A percentile compares a stretch with the other conserved stretches of the same genome.
These are phyloP conservation scores for Dinothrombium tinctorium DNA, from an alignment of 1,140 invertebrate genomes.

Conservation along the genomic window DNA sequence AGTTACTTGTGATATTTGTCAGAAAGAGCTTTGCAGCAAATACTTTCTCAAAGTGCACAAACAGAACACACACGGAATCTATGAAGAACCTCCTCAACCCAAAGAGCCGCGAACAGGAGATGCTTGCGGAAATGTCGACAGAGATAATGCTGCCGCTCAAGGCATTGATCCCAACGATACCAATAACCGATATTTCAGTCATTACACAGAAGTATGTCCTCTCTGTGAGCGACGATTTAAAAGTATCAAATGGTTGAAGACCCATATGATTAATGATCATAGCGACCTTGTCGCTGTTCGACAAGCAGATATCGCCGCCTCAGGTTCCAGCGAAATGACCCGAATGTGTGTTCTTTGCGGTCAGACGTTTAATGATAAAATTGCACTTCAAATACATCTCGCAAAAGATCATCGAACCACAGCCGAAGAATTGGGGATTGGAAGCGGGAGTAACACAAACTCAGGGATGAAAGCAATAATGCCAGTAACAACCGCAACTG, in stretches of 20 bases:
- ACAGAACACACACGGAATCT: constrained; percentile 87
- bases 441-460: constrained; percentile 6
- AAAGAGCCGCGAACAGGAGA: constrained; percentile 20
- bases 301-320: neutral
- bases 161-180: constrained; percentile 16
- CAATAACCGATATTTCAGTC: constrained; percentile 36
- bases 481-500: neutral
- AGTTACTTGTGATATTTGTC: constrained; percentile 84
- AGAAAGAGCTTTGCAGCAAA: constrained; percentile 90
- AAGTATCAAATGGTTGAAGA: constrained; percentile 65
- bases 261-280: constrained; percentile 66
- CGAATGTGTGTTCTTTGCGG: constrained; percentile 26
- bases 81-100: constrained; percentile 17
- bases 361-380: constrained; percentile 24
- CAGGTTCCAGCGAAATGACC: constrained; percentile 1
- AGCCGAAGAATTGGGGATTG: constrained; percentile 16
- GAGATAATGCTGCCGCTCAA: neutral
- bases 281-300: constrained; percentile 26
- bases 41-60: constrained; percentile 92
- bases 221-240: constrained; percentile 66
- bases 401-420: constrained; percentile 27
- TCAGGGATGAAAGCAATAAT: constrained; percentile 12
- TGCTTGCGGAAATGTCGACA: neutral
- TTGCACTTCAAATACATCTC: constrained; percentile 29
- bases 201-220: constrained; percentile 53